Conservation (phyloP, 2,888 invertebrate species). For the Lepeophtheirus nordmannii region DNA sequence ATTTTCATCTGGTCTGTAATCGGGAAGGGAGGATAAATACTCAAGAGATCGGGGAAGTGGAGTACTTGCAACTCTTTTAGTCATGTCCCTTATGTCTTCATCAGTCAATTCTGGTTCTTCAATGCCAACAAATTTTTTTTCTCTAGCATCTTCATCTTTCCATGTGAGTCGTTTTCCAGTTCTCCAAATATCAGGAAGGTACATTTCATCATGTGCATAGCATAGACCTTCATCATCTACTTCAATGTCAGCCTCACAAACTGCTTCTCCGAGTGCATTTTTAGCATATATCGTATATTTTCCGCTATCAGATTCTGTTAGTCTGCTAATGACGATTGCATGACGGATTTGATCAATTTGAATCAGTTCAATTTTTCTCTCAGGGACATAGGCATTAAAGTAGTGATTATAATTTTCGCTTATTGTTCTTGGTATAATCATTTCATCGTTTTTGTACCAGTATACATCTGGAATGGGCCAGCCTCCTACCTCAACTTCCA, state of each 20-base stretch:
- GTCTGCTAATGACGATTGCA: constrained; percentile 6
- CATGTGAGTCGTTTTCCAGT: constrained; percentile 18
- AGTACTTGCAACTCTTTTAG: not conserved
- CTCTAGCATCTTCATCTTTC: constrained; percentile 20
- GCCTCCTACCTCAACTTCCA: constrained; percentile 22
- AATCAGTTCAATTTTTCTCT: constrained; percentile 17
- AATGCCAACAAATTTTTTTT: constrained; percentile 6
- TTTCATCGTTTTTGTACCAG: constrained; percentile 24
- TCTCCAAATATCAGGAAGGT: constrained; percentile 17
- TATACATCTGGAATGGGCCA: constrained; percentile 23
- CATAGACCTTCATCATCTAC: not conserved
- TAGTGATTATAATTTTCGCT: constrained; percentile 23
- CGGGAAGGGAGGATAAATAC: constrained; percentile 21
- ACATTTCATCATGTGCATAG: constrained; percentile 11
- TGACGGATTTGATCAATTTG: constrained; percentile 24
- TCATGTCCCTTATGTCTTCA: constrained; percentile 18
- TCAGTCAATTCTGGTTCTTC: constrained; percentile 10
- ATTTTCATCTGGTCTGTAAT: constrained; percentile 11
- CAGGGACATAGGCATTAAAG: constrained; percentile 21
- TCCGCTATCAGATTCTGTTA: constrained; percentile 12
- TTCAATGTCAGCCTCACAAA: constrained; percentile 22
- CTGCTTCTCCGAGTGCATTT: constrained; percentile 23
- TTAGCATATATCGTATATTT: constrained; percentile 14
- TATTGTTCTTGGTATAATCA: constrained; percentile 8
- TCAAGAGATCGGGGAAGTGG: constrained; percentile 17